Base-by-base conservation (phyloP, 1,140 invertebrate species). In the Drosophila triauraria region DNA sequence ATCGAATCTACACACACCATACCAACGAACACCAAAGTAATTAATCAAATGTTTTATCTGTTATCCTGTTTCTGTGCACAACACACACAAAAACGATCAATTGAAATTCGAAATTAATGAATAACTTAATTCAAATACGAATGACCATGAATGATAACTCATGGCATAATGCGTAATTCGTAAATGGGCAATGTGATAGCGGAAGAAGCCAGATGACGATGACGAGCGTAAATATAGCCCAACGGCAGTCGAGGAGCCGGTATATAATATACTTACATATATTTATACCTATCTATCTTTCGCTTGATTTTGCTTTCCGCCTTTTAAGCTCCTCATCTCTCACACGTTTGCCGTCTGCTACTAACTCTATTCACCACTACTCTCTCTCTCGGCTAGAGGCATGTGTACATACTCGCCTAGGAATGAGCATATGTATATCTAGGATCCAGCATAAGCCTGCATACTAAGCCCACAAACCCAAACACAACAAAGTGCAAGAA, bases 161-260 rank as follows among this genome's bases (percentile, higher is more conserved):
- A 35, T 35, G 12, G 35, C 25, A n/a, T 4, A 25, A 71, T 63
- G 61, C 76, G 72, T 56, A 44, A 38, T 63, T 61, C 76, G 72
- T 56, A 44, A 38, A 76, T 69, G 71, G 58, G 42, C 77, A 69
- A 77, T 80, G 54, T 80, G 54, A 62, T 85, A 92, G 91, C 83
- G 86, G 91, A 92, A 88, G 80, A 92, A 91, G 69, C 75, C 72
- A 60, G 83, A 86, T 60, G 86, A 92, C 63, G 84, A 88, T 67
- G 91, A 92, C 64, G 90, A 91, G 65, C 91, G 79, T 59, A 81
- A 94, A 94, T 95, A 94, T 95, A 95, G 95, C 94, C 94, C 95
- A 93, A 94, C 94, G 93, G 94, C 94, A 72, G 84, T 91, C 93
- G 94, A 94, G 94, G 94, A 95, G 94, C 94, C 94, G 94, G 95